Evolutionary conservation across 1,140 invertebrate genomes (phyloP), one percentile per base, ranked within the genome.

Genomic region (Ruditapes philippinarum): DNA sequence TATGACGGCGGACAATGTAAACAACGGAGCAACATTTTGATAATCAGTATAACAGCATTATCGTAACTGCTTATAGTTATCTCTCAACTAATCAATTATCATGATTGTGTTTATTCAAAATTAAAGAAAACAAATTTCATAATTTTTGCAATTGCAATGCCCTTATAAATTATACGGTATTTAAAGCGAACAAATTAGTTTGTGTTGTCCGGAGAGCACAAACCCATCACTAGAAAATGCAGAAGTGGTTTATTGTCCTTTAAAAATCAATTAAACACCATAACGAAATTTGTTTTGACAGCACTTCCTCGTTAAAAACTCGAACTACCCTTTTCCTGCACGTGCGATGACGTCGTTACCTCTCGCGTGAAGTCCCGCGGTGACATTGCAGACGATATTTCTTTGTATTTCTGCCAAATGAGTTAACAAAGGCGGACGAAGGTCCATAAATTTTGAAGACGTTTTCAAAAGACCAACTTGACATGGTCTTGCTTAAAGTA

Each of bases 361-460:
- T 76, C 73, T 76, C 73, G 42, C 14, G 40, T 76, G 73, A 78
- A 78, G 45, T 78, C 74, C 54, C 74, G 74, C 33, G 17, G n/a
- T 78, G 74, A 78, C 45, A 51, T 51, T 51, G 9, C 36, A 78
- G 36, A 78, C 74, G 74, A 54, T 5, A 45, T 5, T 62, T 62
- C 79, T 65, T 81, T 81, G 79, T 81, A n/a, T 3, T 1, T 42
- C 36, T 81, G 79, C 60, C 79, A 81, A 65, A 81, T 62, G 54
- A 65, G 31, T 62, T 81, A 78, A 81, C 60, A 81, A 81, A 36
- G 51, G 33, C n/a, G 28, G 42, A 81, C 79, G 79, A 79, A 81
- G 28, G 79, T 40, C 79, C 79, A 81, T 81, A 81, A 81, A 81
- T 81, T 62, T 42, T 81, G 60, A 36, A 81, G 54, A 19, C 40